Percentiles rank a stretch among this genome's conserved stretches.
Evolutionary conservation across 2,888 invertebrate species (phyloP).

Genomic region (Acronicta leporina): DNA sequence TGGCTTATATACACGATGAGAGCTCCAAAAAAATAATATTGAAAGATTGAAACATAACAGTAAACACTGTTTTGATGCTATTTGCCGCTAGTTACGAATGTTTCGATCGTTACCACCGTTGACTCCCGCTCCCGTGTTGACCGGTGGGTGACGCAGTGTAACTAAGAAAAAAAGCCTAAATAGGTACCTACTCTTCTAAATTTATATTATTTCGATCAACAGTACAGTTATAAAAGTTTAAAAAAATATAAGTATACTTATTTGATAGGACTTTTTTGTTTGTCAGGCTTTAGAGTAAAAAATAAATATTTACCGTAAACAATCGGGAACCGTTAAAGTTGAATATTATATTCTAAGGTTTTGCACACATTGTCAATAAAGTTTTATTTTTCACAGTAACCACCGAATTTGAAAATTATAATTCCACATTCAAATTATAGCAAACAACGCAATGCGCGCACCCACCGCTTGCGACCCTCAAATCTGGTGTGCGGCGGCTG

Average conservation of each 20-base stretch:
- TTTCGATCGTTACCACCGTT: too few species aligned
- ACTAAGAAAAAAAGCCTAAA: too few species aligned
- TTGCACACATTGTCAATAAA: constrained; percentile 20
- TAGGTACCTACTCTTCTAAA: too few species aligned
- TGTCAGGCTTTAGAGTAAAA: constrained; percentile 25
- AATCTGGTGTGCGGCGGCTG: constrained; percentile 88
- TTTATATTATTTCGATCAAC: too few species aligned
- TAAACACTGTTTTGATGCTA: too few species aligned
- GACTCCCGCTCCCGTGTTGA: too few species aligned
- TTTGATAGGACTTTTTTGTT: constrained; percentile 1
- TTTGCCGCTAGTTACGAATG: too few species aligned
- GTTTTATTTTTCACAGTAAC: constrained; percentile 12
- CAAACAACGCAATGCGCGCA: constrained; percentile 74
- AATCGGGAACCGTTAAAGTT: constrained; percentile 33
- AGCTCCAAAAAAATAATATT: constrained; percentile 3
- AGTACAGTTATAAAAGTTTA: too few species aligned
- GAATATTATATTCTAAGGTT: constrained; percentile 5
- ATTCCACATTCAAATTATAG: constrained; percentile 40
- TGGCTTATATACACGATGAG: not conserved
- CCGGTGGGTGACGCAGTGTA: constrained; percentile 1
- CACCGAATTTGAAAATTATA: constrained; percentile 30
- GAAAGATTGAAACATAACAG: too few species aligned
- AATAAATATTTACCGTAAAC: constrained; percentile 46
- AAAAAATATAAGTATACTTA: too few species aligned
- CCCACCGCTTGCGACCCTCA: constrained; percentile 87